Conservation (phyloP, 2,888 invertebrate genomes). For the Pachymerium ferrugineum region DNA sequence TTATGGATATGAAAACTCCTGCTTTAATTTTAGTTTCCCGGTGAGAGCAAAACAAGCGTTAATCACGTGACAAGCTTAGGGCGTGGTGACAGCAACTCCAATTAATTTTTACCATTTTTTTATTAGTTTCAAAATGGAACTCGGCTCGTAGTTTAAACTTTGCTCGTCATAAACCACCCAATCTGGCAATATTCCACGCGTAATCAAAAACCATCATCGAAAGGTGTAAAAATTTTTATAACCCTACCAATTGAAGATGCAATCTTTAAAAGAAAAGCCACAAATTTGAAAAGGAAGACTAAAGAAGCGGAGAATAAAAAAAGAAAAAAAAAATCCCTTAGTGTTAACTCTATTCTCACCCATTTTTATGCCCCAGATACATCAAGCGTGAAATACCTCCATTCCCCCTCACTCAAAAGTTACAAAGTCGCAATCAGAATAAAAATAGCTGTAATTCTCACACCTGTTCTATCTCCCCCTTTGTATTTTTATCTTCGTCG, state of each 20-base stretch:
- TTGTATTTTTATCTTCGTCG: too few relatives aligned
- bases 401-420: not conserved
- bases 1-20: not conserved
- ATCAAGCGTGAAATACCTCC: constrained; percentile 1
- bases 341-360: constrained; percentile 13
- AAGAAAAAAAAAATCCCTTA: not conserved
- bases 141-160: not conserved
- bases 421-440: not conserved
- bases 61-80: not conserved
- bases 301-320: not conserved
- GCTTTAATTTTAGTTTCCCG: not conserved
- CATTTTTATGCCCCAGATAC: not conserved
- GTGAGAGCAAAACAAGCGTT: not conserved
- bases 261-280: not conserved
- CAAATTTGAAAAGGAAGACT: not conserved
- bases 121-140: not conserved
- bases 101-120: not conserved
- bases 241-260: constrained; percentile 10
- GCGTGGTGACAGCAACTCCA: not conserved
- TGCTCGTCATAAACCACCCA: not conserved
- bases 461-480: not conserved
- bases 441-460: not conserved
- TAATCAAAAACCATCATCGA: constrained; percentile 20
- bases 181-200: constrained; percentile 16
- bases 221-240: not conserved